A percentile compares a stretch with the other conserved stretches of the same genome.
These are phyloP conservation scores for Caenorhabditis panamensis DNA, from an alignment of 2,888 invertebrate species.

Conservation along the genomic window DNA sequence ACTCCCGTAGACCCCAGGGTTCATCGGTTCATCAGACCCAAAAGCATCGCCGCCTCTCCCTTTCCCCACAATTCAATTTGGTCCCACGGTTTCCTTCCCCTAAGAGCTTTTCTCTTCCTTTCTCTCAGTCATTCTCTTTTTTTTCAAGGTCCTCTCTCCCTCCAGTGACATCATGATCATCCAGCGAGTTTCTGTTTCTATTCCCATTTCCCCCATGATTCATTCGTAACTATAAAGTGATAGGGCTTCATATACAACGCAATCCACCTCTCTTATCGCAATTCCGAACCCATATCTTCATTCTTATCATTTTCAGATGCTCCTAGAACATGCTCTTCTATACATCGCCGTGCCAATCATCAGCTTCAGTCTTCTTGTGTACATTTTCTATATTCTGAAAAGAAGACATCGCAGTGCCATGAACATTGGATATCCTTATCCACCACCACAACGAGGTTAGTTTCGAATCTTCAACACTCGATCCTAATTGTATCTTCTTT, in stretches of 20 bases:
- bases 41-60: neutral
- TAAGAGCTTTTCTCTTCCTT: conserved; percentile 4
- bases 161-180: conserved; percentile 1
- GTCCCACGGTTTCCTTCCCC: neutral
- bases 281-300: too few relatives aligned
- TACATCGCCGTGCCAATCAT: conserved; percentile 60
- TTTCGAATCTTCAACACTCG: neutral
- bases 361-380: conserved; percentile 51
- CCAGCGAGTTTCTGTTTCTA: neutral
- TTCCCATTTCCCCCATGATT: conserved; percentile 8
- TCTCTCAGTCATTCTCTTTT: conserved; percentile 13
- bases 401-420: conserved; percentile 42
- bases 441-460: conserved; percentile 47
- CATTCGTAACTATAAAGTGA: conserved; percentile 4
- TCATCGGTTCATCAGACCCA: conserved; percentile 1
- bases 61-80: conserved; percentile 28
- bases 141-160: neutral
- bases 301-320: conserved; percentile 61
- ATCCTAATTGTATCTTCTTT: neutral
- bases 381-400: conserved; percentile 60
- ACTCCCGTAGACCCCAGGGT: neutral
- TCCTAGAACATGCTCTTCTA: conserved; percentile 61
- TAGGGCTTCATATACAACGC: conserved; percentile 8
- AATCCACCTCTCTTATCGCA: neutral
- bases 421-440: conserved; percentile 56